These are phyloP conservation scores for Mylabris phalerata DNA, from an alignment of 1,140 invertebrate genomes.

Conservation along the genomic window DNA sequence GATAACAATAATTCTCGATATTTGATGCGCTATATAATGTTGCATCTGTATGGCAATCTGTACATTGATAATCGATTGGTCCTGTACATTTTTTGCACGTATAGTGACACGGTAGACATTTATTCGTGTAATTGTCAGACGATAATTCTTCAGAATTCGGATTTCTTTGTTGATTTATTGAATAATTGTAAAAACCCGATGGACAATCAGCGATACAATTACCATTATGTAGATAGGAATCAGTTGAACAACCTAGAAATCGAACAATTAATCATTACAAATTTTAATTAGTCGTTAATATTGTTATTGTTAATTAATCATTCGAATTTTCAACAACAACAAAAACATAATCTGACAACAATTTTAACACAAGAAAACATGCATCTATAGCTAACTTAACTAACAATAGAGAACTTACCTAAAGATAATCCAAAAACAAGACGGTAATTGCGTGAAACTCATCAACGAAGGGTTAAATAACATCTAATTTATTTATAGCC, in stretches of 20 bases:
- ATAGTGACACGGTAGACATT: constrained; percentile 50
- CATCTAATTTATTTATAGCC: constrained; percentile 25
- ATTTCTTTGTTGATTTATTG: neutral
- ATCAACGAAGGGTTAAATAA: constrained; percentile 10
- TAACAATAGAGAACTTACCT: constrained; percentile 11
- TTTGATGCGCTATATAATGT: constrained; percentile 30
- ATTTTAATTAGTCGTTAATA: constrained; percentile 2
- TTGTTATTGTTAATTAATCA: constrained; percentile 7
- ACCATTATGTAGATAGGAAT: constrained; percentile 39
- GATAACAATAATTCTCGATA: constrained; percentile 42
- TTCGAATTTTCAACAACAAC: too few species aligned
- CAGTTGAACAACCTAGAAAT: constrained; percentile 44
- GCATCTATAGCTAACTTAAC: constrained; percentile 9
- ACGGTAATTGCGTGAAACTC: constrained; percentile 4
- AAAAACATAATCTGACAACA: constrained; percentile 36
- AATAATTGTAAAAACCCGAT: constrained; percentile 29
- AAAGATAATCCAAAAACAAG: constrained; percentile 10
- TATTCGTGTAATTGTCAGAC: constrained; percentile 13
- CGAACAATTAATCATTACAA: neutral
- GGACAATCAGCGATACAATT: constrained; percentile 45
- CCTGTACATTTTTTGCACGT: constrained; percentile 50
- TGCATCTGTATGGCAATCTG: constrained; percentile 48
- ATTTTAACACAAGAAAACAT: constrained; percentile 33
- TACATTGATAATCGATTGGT: constrained; percentile 51
- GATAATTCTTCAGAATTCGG: neutral